Evolutionary conservation across 2,113 vertebrate species (phyloP), one percentile per base, ranked within the genome.

Genomic region (Megaceryle maxima): DNA sequence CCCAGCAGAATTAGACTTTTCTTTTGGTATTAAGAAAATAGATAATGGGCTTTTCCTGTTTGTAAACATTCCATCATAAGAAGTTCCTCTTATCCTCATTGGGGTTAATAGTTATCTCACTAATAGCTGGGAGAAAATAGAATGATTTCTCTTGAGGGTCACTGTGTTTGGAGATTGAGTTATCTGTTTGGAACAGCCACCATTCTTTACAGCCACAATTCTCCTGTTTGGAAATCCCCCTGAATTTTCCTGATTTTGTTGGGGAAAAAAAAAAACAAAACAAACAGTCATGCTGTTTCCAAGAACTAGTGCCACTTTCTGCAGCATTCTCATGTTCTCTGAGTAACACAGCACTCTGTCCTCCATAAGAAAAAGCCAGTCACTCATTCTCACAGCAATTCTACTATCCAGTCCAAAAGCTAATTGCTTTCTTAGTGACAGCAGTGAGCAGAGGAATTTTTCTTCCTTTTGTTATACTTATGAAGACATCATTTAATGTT

Each of bases 1-100:
- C 4, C 12, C 16, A 78, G 41, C 31, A 95, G 62, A 91, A 75
- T 5, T 11, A 37, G 29, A 50, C 20, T 60, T 87, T 74, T 82
- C 67, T 94, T 82, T 68, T 41, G 37, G 20, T 63, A 59, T 19
- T 63, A 56, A 63, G 73, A 91, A 57, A n/a, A 48, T 24, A 55
- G 81, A 25, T 51, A 53, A 7, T 64, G 66, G 26, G 33, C 18
- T 21, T 87, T 94, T 94, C 77, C 95, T 95, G 46, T 82, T 88
- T 84, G 62, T 78, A 95, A 95, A 87, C 16, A 89, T 87, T 88
- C 84, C 43, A 78, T 89, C 73, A 24, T 39, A 84, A 92, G 64
- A 84, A 81, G 37, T 94, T 94, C 77, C 64, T 88, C 64, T 81
- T 88, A 55, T 43, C 68, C 33, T 83, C 4, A 0, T 78, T 78